Evolutionary conservation across 2,888 invertebrate genomes (phyloP).

Genomic region (Eurytoma californica): DNA sequence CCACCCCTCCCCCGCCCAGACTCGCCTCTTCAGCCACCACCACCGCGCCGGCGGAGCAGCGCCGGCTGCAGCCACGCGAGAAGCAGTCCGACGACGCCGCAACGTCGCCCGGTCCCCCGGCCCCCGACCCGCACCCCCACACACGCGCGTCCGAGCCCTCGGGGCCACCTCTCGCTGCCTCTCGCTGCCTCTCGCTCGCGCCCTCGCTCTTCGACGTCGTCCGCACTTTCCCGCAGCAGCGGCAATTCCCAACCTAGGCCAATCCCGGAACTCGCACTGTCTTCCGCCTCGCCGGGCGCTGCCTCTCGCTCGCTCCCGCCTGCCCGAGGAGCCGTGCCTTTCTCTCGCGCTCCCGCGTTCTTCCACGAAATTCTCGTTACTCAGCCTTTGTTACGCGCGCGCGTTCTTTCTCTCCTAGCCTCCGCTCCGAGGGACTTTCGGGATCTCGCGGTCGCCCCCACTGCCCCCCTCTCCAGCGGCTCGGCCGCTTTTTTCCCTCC

Average conservation of each 20-base stretch:
- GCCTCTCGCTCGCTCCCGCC: slow-evolving; percentile 3
- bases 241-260: slow-evolving; percentile 65
- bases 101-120: slow-evolving; percentile 18
- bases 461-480: slow-evolving; percentile 1
- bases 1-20: slow-evolving; percentile 53
- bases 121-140: not conserved
- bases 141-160: slow-evolving; percentile 52
- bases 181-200: slow-evolving; percentile 28
- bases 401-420: not conserved
- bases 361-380: slow-evolving; percentile 55
- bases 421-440: slow-evolving; percentile 24
- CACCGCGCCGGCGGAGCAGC: slow-evolving; percentile 18
- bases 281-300: slow-evolving; percentile 19
- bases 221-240: slow-evolving; percentile 61
- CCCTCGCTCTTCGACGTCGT: slow-evolving; percentile 60
- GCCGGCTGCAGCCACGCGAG: not conserved
- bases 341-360: slow-evolving; percentile 24
- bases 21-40: slow-evolving; percentile 25
- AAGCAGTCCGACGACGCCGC: slow-evolving; percentile 24
- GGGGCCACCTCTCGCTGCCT: not conserved
- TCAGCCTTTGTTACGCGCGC: slow-evolving; percentile 50
- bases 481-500: slow-evolving; percentile 15
- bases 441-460: not conserved
- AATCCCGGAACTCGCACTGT: slow-evolving; percentile 63
- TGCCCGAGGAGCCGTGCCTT: not conserved